A percentile compares a stretch with the other conserved stretches of the same genome.
phyloP scores from a whole-genome alignment of 2,797 vertebrate genomes.

The Cynodonichthys magdalenae region DNA sequence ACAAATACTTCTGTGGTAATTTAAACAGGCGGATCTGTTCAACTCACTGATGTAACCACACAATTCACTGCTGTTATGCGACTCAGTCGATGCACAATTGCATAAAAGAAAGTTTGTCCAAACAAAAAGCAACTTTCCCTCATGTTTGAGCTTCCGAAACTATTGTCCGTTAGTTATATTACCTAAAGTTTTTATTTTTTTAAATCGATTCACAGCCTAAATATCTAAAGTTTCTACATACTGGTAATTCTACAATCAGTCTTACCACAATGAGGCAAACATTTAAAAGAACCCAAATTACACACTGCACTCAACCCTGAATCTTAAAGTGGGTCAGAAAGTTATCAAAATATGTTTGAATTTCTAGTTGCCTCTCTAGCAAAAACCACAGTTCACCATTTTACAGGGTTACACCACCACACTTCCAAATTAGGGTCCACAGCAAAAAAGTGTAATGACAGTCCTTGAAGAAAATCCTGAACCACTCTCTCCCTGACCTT shows the following conservation, averaged over 20 bases:
- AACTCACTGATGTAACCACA: slow-evolving; percentile 74
- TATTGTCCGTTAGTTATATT: not conserved
- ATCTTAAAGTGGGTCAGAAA: slow-evolving; percentile 59
- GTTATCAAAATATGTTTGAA: slow-evolving; percentile 75
- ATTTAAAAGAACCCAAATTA: slow-evolving; percentile 26
- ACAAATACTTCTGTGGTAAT: slow-evolving; percentile 56
- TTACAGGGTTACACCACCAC: slow-evolving; percentile 77
- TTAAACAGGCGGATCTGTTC: slow-evolving; percentile 71
- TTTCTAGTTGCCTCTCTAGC: slow-evolving; percentile 63
- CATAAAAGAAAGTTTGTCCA: slow-evolving; percentile 53
- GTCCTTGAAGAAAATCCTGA: slow-evolving; percentile 70
- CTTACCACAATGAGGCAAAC: slow-evolving; percentile 17
- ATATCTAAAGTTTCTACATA: slow-evolving; percentile 1
- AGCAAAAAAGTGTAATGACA: slow-evolving; percentile 74
- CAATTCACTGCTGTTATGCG: slow-evolving; percentile 54
- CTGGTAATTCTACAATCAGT: slow-evolving; percentile 7
- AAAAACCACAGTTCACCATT: slow-evolving; percentile 56
- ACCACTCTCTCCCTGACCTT: slow-evolving; percentile 64
- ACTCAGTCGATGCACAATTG: slow-evolving; percentile 52
- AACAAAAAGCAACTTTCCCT: slow-evolving; percentile 10
- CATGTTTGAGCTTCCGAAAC: slow-evolving; percentile 19
- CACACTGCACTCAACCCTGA: slow-evolving; percentile 50
- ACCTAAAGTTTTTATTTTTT: not conserved
- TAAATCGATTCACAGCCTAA: not conserved
- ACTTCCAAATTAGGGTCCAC: slow-evolving; percentile 75